Base-by-base conservation (phyloP, 2,797 vertebrate species). In the Acrossocheilus fasciatus region DNA sequence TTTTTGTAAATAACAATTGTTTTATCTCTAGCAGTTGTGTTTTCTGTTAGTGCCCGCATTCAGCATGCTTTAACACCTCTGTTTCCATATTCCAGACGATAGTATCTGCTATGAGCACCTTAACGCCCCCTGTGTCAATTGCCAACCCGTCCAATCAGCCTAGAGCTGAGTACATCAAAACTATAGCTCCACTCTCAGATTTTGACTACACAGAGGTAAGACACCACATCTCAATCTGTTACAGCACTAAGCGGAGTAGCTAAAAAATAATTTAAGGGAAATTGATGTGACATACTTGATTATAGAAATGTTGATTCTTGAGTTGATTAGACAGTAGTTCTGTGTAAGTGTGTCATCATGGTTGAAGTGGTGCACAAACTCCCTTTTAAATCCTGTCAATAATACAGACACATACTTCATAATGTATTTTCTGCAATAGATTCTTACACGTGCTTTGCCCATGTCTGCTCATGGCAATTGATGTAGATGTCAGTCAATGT, bases 171-270 rank as follows among this genome's bases (percentile, higher is more conserved):
- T 99, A 99, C 93, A 97, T 99, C 94, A 98, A 95, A 94, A 97
- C 97, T 94, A 98, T 99, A 92, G 97, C 97, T 64, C 98, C 97
- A 0, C 96, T 99, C 91, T 98, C 97, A 26, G 98, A 99, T 95
- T 98, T 99, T 26, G 98, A 99, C 84, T 99, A 98, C 93, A 98
- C 97, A 20, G 96, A 98, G 97, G 98, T 99, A 96, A 95, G 95
- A 62, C 17, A n/a, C 77, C 41, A 54, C 34, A 84, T 84, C 17
- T 36, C 1, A 70, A 12, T 10, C 41, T 87, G 47, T 73, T 70
- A 26, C 17, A 41, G 52, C 34, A 57, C 75, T 7, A 41, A 39
- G 52, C 5, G 0, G 76, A 47, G 15, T 7, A 62, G 39, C 45
- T 41, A 47, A 62, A 30, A 6, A 43, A 23, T 0, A 30, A 30